Conservation (phyloP, 2,797 vertebrate genomes). For the Acrocephalus scirpaceus region DNA sequence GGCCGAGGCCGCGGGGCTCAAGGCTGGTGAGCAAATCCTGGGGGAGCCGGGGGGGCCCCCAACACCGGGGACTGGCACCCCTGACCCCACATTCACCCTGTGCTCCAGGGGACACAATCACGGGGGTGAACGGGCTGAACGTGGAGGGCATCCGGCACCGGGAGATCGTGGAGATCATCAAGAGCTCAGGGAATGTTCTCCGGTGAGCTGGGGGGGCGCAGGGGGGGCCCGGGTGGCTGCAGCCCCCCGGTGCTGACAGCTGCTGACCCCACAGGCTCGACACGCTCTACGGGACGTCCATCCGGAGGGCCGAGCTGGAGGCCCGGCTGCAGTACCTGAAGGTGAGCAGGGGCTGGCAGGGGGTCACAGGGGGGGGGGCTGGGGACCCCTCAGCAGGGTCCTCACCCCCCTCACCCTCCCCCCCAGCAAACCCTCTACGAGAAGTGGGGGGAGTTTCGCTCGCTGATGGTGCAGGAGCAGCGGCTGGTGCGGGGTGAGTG, state of each 20-base stretch:
- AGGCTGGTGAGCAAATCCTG: constrained; percentile 82
- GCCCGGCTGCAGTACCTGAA: constrained; percentile 94
- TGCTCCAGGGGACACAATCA: constrained; percentile 90
- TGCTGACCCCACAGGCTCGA: constrained; percentile 80
- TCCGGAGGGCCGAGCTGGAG: constrained; percentile 91
- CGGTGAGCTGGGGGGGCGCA: constrained; percentile 70
- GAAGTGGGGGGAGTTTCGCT: constrained; percentile 96
- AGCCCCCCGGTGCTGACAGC: neutral
- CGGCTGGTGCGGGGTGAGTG: constrained; percentile 88
- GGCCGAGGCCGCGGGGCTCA: constrained; percentile 88
- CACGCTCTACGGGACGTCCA: constrained; percentile 89
- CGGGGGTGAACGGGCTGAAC: constrained; percentile 86
- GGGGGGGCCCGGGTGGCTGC: neutral
- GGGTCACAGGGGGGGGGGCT: neutral
- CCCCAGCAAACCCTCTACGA: constrained; percentile 94
- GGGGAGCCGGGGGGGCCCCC: neutral
- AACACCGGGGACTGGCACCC: neutral
- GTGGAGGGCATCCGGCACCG: constrained; percentile 91
- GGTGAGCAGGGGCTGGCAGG: constrained; percentile 69
- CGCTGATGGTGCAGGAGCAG: constrained; percentile 94
- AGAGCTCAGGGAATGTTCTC: constrained; percentile 86
- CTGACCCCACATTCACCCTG: fast-evolving
- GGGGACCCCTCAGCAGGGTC: neutral
- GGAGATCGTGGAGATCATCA: constrained; percentile 95
- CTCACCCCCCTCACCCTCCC: neutral